phyloP scores from a whole-genome alignment of 2,888 invertebrate species.

The Drosophila quinaria region DNA sequence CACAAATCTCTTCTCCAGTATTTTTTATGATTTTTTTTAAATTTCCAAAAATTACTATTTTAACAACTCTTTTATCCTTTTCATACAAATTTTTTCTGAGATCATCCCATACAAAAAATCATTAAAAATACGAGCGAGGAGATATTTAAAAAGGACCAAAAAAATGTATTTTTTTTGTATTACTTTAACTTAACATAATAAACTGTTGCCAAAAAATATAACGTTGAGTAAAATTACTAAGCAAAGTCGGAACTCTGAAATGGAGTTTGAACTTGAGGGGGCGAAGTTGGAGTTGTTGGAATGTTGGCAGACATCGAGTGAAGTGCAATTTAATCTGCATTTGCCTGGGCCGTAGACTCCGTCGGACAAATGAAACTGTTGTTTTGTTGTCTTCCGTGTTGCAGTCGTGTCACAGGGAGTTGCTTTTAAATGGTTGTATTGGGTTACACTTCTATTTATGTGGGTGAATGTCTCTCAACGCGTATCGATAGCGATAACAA shows the following conservation, averaged over 20 bases:
- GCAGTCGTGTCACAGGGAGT: conserved; percentile 28
- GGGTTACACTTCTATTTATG: conserved; percentile 41
- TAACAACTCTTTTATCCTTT: too few relatives aligned
- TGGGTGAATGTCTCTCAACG: conserved; percentile 47
- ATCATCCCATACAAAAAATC: too few relatives aligned
- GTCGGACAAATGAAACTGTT: conserved; percentile 7
- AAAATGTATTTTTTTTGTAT: too few relatives aligned
- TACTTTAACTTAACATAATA: too few relatives aligned
- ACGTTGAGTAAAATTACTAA: conserved; percentile 6
- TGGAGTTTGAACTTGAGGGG: not conserved
- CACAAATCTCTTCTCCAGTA: too few relatives aligned
- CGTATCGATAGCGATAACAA: conserved; percentile 52
- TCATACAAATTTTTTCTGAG: too few relatives aligned
- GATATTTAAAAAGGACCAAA: too few relatives aligned
- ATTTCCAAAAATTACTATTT: too few relatives aligned
- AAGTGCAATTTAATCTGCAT: conserved; percentile 21
- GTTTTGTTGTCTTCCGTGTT: conserved; percentile 54
- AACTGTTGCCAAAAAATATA: not conserved
- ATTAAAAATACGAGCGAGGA: too few relatives aligned
- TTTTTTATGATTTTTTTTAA: too few relatives aligned
- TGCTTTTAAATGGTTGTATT: conserved; percentile 7
- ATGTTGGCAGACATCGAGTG: conserved; percentile 2
- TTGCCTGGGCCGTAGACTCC: too few relatives aligned
- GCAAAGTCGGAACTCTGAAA: not conserved
- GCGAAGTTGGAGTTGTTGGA: not conserved